phyloP scores from a whole-genome alignment of 1,140 invertebrate genomes.

The Listronotus bonariensis region DNA sequence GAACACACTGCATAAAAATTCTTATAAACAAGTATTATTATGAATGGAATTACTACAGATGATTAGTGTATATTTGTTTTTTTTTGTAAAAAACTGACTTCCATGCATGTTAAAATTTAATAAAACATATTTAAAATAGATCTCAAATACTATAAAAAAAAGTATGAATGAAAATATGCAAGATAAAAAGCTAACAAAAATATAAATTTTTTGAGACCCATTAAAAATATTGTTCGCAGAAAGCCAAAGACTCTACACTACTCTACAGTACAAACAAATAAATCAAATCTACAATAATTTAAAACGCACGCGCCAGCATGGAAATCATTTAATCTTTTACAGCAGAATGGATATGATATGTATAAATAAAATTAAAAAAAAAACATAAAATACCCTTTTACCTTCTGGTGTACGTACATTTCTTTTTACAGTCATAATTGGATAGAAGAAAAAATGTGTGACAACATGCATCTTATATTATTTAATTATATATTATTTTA shows the following conservation, averaged over 20 bases:
- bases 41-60: constrained; percentile 20
- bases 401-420: constrained; percentile 52
- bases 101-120: constrained; percentile 44
- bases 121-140: constrained; percentile 27
- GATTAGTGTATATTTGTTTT: neutral
- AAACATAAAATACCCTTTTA: constrained; percentile 49
- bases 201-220: constrained; percentile 3
- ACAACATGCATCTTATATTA: too few relatives aligned
- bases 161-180: constrained; percentile 4
- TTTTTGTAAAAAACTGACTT: constrained; percentile 42
- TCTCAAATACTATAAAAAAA: constrained; percentile 16
- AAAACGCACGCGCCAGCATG: constrained; percentile 56
- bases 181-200: constrained; percentile 5
- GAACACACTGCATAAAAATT: too few relatives aligned
- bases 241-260: constrained; percentile 22
- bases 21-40: neutral
- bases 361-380: constrained; percentile 32
- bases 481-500: too few relatives aligned
- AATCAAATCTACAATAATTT: constrained; percentile 29
- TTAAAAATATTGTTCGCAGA: constrained; percentile 9
- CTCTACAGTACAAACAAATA: constrained; percentile 15
- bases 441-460: too few relatives aligned
- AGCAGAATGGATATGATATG: constrained; percentile 18
- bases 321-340: constrained; percentile 46
- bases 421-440: too few relatives aligned